phyloP scores from a whole-genome alignment of 2,888 invertebrate genomes.

The Drosophila merina region DNA sequence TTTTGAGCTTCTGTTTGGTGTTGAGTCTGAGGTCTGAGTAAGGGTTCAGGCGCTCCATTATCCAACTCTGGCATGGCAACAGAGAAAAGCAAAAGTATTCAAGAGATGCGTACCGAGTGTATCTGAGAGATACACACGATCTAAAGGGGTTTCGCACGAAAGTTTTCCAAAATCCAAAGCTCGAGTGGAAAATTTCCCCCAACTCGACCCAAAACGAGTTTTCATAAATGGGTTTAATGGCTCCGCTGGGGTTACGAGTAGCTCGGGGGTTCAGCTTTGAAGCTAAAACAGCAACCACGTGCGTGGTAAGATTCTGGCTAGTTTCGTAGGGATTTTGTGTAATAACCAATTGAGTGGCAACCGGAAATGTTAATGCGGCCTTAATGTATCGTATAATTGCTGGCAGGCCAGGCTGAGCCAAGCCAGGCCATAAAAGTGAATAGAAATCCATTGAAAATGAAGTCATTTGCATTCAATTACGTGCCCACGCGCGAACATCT shows the following conservation, averaged over 20 bases:
- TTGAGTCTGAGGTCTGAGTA: neutral
- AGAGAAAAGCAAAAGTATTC: conserved; percentile 27
- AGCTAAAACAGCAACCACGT: neutral
- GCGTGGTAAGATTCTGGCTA: neutral
- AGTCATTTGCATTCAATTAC: conserved; percentile 75
- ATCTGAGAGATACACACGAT: neutral
- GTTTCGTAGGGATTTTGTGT: conserved; percentile 6
- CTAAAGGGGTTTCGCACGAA: neutral
- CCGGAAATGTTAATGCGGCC: conserved; percentile 66
- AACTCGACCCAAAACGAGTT: conserved; percentile 48
- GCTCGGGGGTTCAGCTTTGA: neutral
- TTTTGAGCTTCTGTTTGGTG: neutral
- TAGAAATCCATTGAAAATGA: conserved; percentile 64
- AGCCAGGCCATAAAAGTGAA: conserved; percentile 54
- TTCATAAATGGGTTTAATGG: conserved; percentile 51
- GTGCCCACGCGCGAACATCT: conserved; percentile 48
- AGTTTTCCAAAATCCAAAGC: conserved; percentile 11
- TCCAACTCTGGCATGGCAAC: conserved; percentile 56
- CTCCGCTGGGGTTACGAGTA: conserved; percentile 13
- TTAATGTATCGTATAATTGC: conserved; percentile 65
- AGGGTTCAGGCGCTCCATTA: neutral
- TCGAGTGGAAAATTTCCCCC: conserved; percentile 20
- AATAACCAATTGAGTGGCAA: conserved; percentile 24
- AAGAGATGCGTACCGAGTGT: neutral
- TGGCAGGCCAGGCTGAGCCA: neutral